These are phyloP conservation scores for Drosophila seclusa DNA, from an alignment of 2,888 invertebrate species.

Conservation along the genomic window DNA sequence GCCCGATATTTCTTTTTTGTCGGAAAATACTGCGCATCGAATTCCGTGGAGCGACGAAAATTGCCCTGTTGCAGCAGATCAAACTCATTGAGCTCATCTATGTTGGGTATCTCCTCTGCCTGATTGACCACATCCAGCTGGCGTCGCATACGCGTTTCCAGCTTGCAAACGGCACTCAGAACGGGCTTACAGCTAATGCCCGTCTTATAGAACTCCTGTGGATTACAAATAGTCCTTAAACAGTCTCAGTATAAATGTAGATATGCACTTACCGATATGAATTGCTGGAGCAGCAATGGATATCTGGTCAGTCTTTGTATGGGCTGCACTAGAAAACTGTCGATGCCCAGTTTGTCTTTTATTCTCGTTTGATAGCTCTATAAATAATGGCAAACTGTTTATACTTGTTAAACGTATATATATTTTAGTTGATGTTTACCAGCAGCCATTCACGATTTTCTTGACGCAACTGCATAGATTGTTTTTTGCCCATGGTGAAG, in stretches of 20 bases:
- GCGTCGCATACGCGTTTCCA: conserved; percentile 84
- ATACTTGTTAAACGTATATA: not conserved
- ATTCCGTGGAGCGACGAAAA: conserved; percentile 83
- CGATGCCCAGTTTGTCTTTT: conserved; percentile 84
- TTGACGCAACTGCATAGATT: conserved; percentile 83
- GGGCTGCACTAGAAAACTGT: conserved; percentile 85
- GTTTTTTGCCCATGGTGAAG: conserved; percentile 84
- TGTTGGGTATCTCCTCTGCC: conserved; percentile 83
- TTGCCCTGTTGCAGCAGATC: conserved; percentile 81
- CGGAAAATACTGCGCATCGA: conserved; percentile 83
- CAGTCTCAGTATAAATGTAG: not conserved
- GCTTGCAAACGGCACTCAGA: conserved; percentile 82
- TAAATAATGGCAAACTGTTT: not conserved
- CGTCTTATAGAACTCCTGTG: conserved; percentile 82
- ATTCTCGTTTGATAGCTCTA: conserved; percentile 81
- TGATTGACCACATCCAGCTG: conserved; percentile 84
- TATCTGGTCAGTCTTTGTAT: conserved; percentile 85
- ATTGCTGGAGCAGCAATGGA: conserved; percentile 83
- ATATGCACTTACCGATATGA: conserved; percentile 79
- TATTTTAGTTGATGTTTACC: conserved; percentile 48
- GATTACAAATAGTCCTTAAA: not conserved
- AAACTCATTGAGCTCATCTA: conserved; percentile 83
- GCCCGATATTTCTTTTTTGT: conserved; percentile 82
- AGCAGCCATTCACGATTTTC: conserved; percentile 82
- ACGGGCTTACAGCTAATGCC: conserved; percentile 84